Evolutionary conservation across 2,888 invertebrate species (phyloP), one percentile per base, ranked within the genome.

Genomic region (Venusia cambrica): DNA sequence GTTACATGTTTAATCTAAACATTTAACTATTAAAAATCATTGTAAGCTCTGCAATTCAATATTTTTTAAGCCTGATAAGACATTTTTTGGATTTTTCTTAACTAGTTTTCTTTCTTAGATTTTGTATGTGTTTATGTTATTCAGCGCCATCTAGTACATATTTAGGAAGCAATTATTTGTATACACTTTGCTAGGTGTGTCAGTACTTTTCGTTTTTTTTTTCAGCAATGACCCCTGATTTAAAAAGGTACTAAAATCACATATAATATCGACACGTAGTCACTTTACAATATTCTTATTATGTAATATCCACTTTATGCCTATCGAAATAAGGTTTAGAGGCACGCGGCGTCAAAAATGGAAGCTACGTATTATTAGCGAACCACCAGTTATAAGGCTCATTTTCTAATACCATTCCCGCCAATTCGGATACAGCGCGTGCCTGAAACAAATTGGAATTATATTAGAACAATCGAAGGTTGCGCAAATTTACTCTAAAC

Each of bases 321-420:
- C 26, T 35, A 35, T 31, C 6, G 21, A 2, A 35, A 22, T 31
- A 30, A 22, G 10, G 35, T 12, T 35, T 12, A 19, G 16, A 18
- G 40, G 40, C 40, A 26, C 38, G 35, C 40, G 30, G 14, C 25
- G 15, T 12, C 38, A 30, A 8, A 7, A 39, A 39, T 27, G 34
- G 34, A 39, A 39, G 34, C 39, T 30, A 34, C 13, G 26, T 30
- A 39, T 29, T 25, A 28, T 33, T 24, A 7, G 8, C 16, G 28
- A 38, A 24, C 15, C 27, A 27, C 22, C 27, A 18, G 20, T 12
- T 15, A 19, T 31, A 22, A 27, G 27, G 30, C 31, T 26, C 20
- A 14, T 5, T 38, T 34, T 34, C 29, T 39, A 34, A n/a, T n/a
- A n/a, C n/a, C n/a, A n/a, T 31, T 27, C 35, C 19, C 40, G 16